Evolutionary conservation across 2,113 vertebrate genomes (phyloP), one percentile per base, ranked within the genome.

Genomic region (Chaenocephalus aceratus): DNA sequence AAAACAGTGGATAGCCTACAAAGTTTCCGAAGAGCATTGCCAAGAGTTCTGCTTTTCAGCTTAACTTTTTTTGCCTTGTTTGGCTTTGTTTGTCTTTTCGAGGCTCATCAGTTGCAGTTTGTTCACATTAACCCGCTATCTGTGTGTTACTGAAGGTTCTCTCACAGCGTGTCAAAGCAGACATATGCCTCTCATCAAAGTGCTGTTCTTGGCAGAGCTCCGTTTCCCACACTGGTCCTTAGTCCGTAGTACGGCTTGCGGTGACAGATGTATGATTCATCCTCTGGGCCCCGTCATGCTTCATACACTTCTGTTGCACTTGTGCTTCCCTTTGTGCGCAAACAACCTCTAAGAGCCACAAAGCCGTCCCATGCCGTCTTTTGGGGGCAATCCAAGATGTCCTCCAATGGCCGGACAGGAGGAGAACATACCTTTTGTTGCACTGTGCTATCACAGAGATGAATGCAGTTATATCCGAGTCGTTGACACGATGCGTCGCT

Each of bases 201-300:
- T 7, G 56, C 58, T 67, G 48, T 60, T 66, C 71, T 89, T 88
- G 86, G 85, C 83, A 57, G 57, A 71, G 48, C 54, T 6, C 1
- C 13, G 7, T 75, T 90, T 92, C 87, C 74, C 71, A 82, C 72
- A 89, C 86, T 85, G 80, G 69, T 83, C 67, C 57, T 70, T 44
- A 49, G 67, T 82, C 65, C 59, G 36, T 41, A 41, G 34, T 87
- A 57, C 23, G 3, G 11, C 56, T 53, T 53, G 75, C 0, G 15
- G 51, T 80, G 74, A 89, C 77, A 86, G 56, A 60, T 73, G 44
- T 63, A 14, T 78, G 85, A 86, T 64, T 89, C 80, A 80, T 77
- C 60, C 44, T 76, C 58, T 48, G 71, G 78, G 82, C 66, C 72
- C 41, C 70, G 72, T 73, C 45, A 79, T 54, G 77, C 75, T 67